phyloP scores from a whole-genome alignment of 2,113 vertebrate species.

The Oxyruncus cristatus region DNA sequence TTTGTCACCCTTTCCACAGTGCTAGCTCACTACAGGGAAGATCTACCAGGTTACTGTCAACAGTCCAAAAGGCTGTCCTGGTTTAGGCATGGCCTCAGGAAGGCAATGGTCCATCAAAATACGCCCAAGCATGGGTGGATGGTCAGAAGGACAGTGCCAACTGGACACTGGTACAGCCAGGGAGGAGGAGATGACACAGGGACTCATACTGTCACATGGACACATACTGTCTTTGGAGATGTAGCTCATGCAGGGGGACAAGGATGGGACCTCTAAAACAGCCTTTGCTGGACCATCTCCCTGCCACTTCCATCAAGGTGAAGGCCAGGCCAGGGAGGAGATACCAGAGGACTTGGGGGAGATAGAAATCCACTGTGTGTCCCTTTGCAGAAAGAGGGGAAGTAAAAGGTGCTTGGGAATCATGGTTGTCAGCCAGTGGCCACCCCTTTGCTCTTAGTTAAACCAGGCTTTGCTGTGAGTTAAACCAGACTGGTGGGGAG shows the following conservation, averaged over 20 bases:
- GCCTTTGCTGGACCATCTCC: background rate
- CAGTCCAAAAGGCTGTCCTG: background rate
- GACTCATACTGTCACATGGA: no score
- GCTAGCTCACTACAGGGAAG: background rate
- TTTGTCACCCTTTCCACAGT: background rate
- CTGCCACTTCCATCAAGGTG: background rate
- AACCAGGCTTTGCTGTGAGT: background rate
- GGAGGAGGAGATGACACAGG: background rate
- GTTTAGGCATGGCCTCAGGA: background rate
- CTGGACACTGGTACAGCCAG: background rate
- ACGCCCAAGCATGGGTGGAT: background rate
- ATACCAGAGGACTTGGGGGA: background rate
- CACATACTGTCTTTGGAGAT: background rate
- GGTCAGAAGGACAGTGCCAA: background rate
- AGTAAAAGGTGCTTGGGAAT: background rate
- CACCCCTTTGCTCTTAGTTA: background rate
- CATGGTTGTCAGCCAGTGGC: background rate
- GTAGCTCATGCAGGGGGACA: background rate
- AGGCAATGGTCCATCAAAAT: background rate
- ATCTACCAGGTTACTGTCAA: background rate
- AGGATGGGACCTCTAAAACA: background rate
- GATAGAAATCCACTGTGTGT: background rate
- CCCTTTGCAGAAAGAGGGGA: background rate
- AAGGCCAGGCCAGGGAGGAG: background rate
- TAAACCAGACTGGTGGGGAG: background rate